Base-by-base conservation (phyloP, 2,113 vertebrate species). In the Lepisosteus oculatus region DNA sequence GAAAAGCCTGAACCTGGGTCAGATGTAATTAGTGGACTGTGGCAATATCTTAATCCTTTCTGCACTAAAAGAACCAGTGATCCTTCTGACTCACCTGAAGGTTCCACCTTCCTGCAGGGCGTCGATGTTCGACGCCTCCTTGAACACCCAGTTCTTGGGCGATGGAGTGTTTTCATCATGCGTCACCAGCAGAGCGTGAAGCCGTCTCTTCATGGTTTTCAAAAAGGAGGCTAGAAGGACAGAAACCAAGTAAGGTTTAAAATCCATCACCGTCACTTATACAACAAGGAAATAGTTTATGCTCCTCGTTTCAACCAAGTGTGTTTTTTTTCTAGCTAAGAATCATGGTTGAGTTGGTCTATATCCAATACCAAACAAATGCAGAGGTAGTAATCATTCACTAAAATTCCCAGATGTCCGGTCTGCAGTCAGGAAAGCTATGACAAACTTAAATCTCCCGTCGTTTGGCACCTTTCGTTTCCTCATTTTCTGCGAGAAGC, bases 101-200 rank as follows among this genome's bases (percentile, higher is more conserved):
- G 96, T 98, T 13, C 96, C 96, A 0, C 94, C 95, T 86, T 99
- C 97, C 84, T 98, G 97, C n/a, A 98, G 86, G 0, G 96, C 95
- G 41, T 89, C 89, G 15, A 93, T 92, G 76, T 96, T 95, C 14
- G 85, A 91, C n/a, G 97, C 97, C 63, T 93, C 96, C 56, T 89
- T 90, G 3, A 91, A 76, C 55, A 98, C 94, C 97, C 97, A 99
- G 65, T 90, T 93, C 41, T 84, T 80, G 3, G 84, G 63, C 3
- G 76, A 71, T 17, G 74, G 29, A 0, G 74, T 43, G 70, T 83
- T 90, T 17, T 91, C 86, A 55, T 97, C 95, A 43, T 91, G 90
- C 69, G 81, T 84, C 43, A 59, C 84, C 69, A 98, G 79, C 65
- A 98, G 83, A 9, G 13, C 75, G 41, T 85, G 81, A 62, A 99